Percentiles rank a stretch among this genome's conserved stretches.
Evolutionary conservation across 2,113 vertebrate species (phyloP).

Genomic region (Oncorhynchus kisutch): DNA sequence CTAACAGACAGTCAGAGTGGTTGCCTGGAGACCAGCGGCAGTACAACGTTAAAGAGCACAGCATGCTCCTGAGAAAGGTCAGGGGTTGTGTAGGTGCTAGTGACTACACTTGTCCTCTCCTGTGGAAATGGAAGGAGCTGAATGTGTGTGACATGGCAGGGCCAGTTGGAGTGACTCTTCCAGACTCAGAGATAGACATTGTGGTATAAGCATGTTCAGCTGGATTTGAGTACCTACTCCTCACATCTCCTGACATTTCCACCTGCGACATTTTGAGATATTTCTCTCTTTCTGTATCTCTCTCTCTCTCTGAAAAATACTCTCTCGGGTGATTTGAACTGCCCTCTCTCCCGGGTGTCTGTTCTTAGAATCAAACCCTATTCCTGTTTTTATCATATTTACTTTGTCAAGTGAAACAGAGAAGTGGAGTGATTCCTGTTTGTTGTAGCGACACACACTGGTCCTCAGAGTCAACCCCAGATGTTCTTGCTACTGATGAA

Average conservation of each 20-base stretch:
- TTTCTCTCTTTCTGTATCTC: neutral
- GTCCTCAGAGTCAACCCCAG: too few species aligned
- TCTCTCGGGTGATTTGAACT: neutral
- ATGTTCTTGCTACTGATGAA: neutral
- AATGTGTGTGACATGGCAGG: neutral
- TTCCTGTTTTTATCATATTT: neutral
- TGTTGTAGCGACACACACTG: conserved; percentile 1
- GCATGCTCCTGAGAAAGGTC: conserved; percentile 51
- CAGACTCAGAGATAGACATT: conserved; percentile 42
- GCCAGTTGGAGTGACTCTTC: neutral
- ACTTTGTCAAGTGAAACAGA: neutral
- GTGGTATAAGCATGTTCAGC: conserved; percentile 36
- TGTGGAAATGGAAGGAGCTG: conserved; percentile 44
- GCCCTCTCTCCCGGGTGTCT: neutral
- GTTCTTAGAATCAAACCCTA: neutral
- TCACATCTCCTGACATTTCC: conserved; percentile 54
- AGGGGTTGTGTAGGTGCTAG: conserved; percentile 35
- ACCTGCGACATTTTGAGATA: conserved; percentile 59
- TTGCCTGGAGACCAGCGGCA: conserved; percentile 33
- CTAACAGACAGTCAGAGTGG: conserved; percentile 19
- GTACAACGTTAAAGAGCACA: conserved; percentile 43
- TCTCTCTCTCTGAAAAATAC: neutral
- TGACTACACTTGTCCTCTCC: conserved; percentile 38
- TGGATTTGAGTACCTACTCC: conserved; percentile 60
- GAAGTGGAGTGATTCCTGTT: conserved; percentile 20